These are phyloP conservation scores for Apus apus DNA, from an alignment of 2,113 vertebrate species.

Conservation along the genomic window DNA sequence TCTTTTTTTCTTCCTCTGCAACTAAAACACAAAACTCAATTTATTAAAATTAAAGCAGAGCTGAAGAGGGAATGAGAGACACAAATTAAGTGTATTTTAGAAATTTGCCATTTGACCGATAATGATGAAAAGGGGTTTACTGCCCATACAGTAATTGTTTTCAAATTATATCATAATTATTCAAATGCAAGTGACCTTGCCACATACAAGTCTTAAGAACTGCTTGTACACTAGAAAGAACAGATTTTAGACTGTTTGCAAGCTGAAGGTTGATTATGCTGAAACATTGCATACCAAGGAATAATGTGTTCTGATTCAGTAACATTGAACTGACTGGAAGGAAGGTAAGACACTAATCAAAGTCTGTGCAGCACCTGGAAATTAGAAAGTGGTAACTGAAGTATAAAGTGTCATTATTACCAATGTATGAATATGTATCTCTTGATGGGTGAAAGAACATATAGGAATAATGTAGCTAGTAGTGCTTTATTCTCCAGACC, in stretches of 20 bases:
- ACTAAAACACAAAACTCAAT: not conserved
- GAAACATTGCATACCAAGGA: not conserved
- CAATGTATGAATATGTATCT: not conserved
- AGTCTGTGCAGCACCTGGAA: not conserved
- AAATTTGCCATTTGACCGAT: not conserved
- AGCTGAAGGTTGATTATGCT: not conserved
- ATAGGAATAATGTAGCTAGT: not conserved
- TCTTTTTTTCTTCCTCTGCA: not conserved
- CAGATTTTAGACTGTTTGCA: not conserved
- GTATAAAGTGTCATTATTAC: not conserved
- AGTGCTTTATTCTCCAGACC: not conserved
- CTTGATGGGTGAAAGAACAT: not conserved
- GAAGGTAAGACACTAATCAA: conserved; percentile 8
- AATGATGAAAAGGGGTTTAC: conserved; percentile 16
- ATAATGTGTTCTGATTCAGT: conserved; percentile 17
- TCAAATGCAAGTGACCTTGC: conserved; percentile 50
- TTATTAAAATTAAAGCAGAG: conserved; percentile 13
- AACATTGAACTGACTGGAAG: not conserved
- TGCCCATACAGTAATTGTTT: conserved; percentile 24
- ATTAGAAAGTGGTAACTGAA: not conserved
- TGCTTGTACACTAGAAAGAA: not conserved
- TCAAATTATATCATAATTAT: conserved; percentile 53
- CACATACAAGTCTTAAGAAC: conserved; percentile 10
- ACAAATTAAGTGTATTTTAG: not conserved
- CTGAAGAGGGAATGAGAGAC: not conserved